Evolutionary conservation across 2,797 vertebrate species (phyloP), one percentile per base, ranked within the genome.

Genomic region (Sebastes miniatus): DNA sequence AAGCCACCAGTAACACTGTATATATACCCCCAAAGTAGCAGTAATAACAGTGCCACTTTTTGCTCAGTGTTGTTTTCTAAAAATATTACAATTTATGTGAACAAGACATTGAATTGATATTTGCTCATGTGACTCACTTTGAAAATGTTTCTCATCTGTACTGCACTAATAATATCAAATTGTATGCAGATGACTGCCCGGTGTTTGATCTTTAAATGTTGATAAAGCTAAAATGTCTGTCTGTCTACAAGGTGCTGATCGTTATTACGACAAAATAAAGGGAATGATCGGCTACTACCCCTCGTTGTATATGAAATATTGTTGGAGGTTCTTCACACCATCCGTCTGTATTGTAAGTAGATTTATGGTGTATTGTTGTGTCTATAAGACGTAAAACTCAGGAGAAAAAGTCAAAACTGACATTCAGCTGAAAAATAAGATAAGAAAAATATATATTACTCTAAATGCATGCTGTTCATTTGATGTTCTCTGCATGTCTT

Each of bases 211-310:
- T 16, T 27, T 12, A 62, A 62, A 31, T 31, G 58, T 20, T 61
- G 57, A 59, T 59, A 5, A 8, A 31, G 20, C 20, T 32, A n/a
- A 32, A 20, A 12, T 63, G 61, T 34, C 61, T 3, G 59, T 62
- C 27, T 31, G 27, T 34, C 11, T 34, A 18, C 57, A n/a, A 63
- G 61, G 61, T 63, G 61, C 61, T 34, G 61, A 63, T 3, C 31
- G 11, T 63, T 63, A 74, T 63, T 63, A 63, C 2, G 31, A 63
- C 61, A 63, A 63, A n/a, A 63, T 63, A 63, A 63, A 63, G 61
- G 31, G n/a, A 22, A 63, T 63, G 61, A 63, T 63, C n/a, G 61
- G 61, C 31, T 63, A 34, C 31, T 63, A 63, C 61, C 61, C 61
- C 10, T 63, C 61, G 0, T 34, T 20, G 3, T n/a, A 34, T 63